Percentiles rank a stretch among this genome's conserved stretches.
Evolutionary conservation across 64 coral and sea anemone species (phyloP).

Genomic region (Catalaphyllia jardinei): DNA sequence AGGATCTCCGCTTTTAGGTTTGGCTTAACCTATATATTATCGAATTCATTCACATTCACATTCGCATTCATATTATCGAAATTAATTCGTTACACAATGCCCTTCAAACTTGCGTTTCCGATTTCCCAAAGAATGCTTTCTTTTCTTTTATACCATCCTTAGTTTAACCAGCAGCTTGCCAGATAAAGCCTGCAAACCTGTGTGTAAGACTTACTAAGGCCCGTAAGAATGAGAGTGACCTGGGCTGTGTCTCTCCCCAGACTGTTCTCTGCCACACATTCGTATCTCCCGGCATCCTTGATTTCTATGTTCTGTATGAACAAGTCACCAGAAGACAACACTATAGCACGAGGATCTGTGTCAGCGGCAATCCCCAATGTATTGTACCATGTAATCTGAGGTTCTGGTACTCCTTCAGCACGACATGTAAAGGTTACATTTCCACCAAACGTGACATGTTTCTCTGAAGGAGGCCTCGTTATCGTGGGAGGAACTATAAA

Average conservation of each 20-base stretch:
- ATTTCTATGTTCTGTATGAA: conserved; percentile 56
- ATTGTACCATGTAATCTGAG: conserved; percentile 68
- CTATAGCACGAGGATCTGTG: conserved; percentile 55
- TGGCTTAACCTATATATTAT: no score
- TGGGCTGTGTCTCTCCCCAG: conserved; percentile 58
- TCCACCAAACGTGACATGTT: conserved; percentile 63
- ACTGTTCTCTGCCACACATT: conserved; percentile 69
- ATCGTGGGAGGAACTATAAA: conserved; percentile 53
- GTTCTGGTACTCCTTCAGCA: conserved; percentile 64
- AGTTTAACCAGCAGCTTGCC: no score
- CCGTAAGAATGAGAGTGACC: conserved; percentile 73
- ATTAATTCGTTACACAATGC: no score
- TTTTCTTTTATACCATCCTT: no score
- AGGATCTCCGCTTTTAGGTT: no score
- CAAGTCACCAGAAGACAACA: conserved; percentile 56
- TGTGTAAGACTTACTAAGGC: conserved; percentile 33
- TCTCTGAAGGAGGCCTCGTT: conserved; percentile 34
- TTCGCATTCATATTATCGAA: no score
- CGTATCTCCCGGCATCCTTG: conserved; percentile 72
- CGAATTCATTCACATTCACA: no score
- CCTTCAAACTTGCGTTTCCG: no score
- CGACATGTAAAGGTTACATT: conserved; percentile 74
- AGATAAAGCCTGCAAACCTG: no score
- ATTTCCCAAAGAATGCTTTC: no score
- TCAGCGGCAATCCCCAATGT: conserved; percentile 47